Percentiles rank a stretch among this genome's conserved stretches.
Conservation (phyloP, 2,797 vertebrate genomes). For the Phoebastria nigripes region DNA sequence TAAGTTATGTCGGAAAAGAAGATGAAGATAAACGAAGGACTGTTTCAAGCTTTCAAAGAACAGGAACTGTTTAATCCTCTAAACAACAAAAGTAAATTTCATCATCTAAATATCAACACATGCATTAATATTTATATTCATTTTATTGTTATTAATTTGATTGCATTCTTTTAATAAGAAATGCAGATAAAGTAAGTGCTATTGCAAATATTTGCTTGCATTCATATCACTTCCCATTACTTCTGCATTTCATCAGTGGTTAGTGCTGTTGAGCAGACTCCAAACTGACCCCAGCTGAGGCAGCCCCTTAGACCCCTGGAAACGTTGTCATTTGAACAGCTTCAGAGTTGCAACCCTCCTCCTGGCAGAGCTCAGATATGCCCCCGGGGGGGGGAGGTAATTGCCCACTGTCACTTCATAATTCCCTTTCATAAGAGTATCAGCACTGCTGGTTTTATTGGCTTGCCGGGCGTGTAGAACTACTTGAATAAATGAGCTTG, state of each 20-base stretch:
- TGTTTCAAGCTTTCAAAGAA: background rate
- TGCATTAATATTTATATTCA: background rate
- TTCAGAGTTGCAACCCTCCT: background rate
- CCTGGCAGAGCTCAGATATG: background rate
- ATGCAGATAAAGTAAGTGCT: background rate
- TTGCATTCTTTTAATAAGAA: background rate
- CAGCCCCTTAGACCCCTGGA: background rate
- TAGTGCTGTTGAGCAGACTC: background rate
- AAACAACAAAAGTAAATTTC: background rate
- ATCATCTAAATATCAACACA: background rate
- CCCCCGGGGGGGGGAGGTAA: background rate
- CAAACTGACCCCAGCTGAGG: background rate
- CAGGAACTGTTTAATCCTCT: background rate
- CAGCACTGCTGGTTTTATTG: background rate
- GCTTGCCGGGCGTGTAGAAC: background rate
- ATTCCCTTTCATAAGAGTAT: background rate
- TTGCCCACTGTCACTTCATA: background rate
- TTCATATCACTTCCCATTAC: background rate
- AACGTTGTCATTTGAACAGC: background rate
- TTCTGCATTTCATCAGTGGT: background rate
- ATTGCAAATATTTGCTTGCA: background rate
- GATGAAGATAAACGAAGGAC: background rate
- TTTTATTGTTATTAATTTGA: background rate
- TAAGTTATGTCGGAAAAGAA: conserved; percentile 3
- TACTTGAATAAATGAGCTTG: background rate